Conservation (phyloP, 2,113 vertebrate genomes). For the Malurus melanocephalus region DNA sequence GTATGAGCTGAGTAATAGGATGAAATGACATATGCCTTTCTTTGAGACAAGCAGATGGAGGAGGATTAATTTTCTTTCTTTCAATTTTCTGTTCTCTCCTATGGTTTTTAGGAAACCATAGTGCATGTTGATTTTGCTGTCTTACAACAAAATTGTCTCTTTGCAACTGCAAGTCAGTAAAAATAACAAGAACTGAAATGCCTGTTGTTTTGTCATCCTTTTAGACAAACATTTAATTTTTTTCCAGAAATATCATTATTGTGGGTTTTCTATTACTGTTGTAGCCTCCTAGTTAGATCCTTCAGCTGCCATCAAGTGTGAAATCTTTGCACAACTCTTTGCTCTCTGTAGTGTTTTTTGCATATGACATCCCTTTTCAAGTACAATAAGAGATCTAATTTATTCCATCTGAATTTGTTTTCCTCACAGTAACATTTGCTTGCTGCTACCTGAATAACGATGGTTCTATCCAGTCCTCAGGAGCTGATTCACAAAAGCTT, state of each 20-base stretch:
- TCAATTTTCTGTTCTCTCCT: neutral
- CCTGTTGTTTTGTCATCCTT: slow-evolving; percentile 22
- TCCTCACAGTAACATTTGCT: neutral
- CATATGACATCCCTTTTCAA: neutral
- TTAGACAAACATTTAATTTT: slow-evolving; percentile 43
- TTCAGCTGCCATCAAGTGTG: neutral
- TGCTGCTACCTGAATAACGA: neutral
- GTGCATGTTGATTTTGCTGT: slow-evolving; percentile 21
- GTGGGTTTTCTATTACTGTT: neutral
- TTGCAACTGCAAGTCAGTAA: neutral
- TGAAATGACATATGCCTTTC: slow-evolving; percentile 50
- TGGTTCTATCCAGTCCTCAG: neutral
- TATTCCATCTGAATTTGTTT: neutral
- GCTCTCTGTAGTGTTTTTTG: neutral
- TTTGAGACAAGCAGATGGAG: slow-evolving; percentile 35
- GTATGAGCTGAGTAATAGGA: slow-evolving; percentile 40
- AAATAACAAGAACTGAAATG: slow-evolving; percentile 32
- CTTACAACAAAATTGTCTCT: slow-evolving; percentile 29
- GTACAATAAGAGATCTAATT: neutral
- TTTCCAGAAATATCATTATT: slow-evolving; percentile 1
- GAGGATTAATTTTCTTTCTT: slow-evolving; percentile 38
- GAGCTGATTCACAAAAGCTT: neutral
- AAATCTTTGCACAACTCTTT: neutral
- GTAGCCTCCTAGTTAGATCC: neutral
- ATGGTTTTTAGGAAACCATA: neutral